phyloP scores from a whole-genome alignment of 2,888 invertebrate species.

The Amiota minor region DNA sequence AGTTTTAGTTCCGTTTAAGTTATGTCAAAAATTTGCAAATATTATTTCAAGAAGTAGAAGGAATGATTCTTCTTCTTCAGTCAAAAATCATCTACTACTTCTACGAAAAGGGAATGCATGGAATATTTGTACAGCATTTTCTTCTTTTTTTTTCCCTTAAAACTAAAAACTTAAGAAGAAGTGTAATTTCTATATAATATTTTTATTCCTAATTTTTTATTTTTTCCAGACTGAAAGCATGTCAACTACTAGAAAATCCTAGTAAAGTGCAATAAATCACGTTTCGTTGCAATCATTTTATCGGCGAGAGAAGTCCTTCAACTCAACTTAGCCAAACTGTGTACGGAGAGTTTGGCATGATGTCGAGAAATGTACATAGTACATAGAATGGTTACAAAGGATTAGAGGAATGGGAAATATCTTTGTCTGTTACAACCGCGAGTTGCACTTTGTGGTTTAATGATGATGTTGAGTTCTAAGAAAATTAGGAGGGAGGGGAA shows the following conservation, averaged over 20 bases:
- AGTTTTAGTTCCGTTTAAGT: neutral
- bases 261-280: constrained; percentile 65
- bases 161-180: constrained; percentile 1
- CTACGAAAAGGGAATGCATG: neutral
- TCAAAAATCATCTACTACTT: too few species aligned
- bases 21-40: constrained; percentile 18
- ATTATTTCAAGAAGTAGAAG: too few species aligned
- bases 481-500: neutral
- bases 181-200: constrained; percentile 27
- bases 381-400: neutral
- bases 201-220: constrained; percentile 35
- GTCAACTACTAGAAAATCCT: constrained; percentile 41
- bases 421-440: constrained; percentile 7
- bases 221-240: constrained; percentile 32
- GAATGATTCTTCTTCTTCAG: too few species aligned
- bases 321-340: neutral
- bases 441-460: constrained; percentile 28
- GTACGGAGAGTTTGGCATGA: neutral
- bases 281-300: constrained; percentile 54
- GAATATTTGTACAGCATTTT: constrained; percentile 10
- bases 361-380: constrained; percentile 12
- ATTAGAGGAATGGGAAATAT: neutral
- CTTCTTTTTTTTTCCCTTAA: neutral
- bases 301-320: constrained; percentile 42
- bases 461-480: constrained; percentile 8